A percentile compares a stretch with the other conserved stretches of the same genome.
Conservation (phyloP, 2,797 vertebrate genomes). For the Australoheros facetus region DNA sequence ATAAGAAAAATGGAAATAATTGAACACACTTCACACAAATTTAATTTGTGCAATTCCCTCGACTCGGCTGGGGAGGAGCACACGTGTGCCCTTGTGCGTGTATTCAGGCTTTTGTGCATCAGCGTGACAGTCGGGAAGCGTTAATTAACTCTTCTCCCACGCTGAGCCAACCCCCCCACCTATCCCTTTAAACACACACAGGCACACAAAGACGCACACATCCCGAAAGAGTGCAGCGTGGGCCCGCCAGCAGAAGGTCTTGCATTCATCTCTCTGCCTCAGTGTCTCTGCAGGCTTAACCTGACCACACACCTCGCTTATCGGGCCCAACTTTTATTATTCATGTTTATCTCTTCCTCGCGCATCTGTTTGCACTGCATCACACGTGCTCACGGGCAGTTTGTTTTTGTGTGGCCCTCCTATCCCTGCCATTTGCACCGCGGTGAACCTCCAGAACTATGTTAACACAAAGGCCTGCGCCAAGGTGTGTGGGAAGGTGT, state of each 20-base stretch:
- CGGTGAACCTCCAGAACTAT: conserved; percentile 4
- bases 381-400: conserved; percentile 12
- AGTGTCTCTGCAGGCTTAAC: conserved; percentile 45
- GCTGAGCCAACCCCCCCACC: conserved; percentile 66
- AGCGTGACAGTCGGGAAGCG: conserved; percentile 68
- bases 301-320: conserved; percentile 15
- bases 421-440: conserved; percentile 8
- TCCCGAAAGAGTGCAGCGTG: conserved; percentile 48
- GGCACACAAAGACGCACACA: conserved; percentile 25
- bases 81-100: conserved; percentile 23
- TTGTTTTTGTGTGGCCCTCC: conserved; percentile 24
- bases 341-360: conserved; percentile 61
- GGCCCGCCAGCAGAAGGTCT: conserved; percentile 37
- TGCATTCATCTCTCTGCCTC: conserved; percentile 52
- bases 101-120: conserved; percentile 62
- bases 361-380: conserved; percentile 22
- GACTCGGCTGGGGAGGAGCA: conserved; percentile 54
- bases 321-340: conserved; percentile 52
- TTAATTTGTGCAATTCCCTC: conserved; percentile 78
- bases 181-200: conserved; percentile 64
- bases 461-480: background rate
- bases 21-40: conserved; percentile 77
- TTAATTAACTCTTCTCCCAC: conserved; percentile 83
- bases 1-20: conserved; percentile 76
- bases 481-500: conserved; percentile 13